A percentile compares a stretch with the other conserved stretches of the same genome.
These are phyloP conservation scores for Drosophila neonasuta DNA, from an alignment of 2,888 invertebrate genomes.

Conservation along the genomic window DNA sequence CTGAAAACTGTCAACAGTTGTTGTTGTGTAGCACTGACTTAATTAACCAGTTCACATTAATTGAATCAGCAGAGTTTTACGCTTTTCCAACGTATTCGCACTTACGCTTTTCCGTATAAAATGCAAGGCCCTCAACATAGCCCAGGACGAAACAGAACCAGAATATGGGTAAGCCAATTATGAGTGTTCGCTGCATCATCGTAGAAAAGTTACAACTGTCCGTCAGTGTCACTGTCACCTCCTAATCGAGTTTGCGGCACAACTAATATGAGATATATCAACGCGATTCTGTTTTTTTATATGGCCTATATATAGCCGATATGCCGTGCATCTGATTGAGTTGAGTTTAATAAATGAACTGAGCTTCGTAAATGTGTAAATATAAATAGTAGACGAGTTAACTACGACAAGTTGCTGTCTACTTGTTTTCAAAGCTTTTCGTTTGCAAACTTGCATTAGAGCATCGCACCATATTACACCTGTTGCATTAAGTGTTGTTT, in stretches of 20 bases:
- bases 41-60: constrained; percentile 31
- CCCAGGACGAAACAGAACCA: constrained; percentile 16
- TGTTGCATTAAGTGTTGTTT: neutral
- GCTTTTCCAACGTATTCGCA: constrained; percentile 28
- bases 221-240: constrained; percentile 40
- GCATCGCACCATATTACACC: constrained; percentile 3
- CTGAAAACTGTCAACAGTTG: constrained; percentile 8
- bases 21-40: neutral
- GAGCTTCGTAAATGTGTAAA: neutral
- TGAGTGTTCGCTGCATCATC: constrained; percentile 17
- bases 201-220: constrained; percentile 18
- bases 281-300: constrained; percentile 54
- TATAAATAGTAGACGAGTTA: neutral
- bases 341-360: constrained; percentile 16
- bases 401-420: neutral
- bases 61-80: constrained; percentile 16
- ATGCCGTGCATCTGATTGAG: constrained; percentile 1
- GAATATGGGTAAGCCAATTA: constrained; percentile 50
- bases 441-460: constrained; percentile 1
- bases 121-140: constrained; percentile 43
- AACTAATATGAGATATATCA: constrained; percentile 56
- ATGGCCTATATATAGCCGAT: constrained; percentile 34
- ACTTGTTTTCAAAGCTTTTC: constrained; percentile 16
- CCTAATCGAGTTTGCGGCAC: constrained; percentile 50
- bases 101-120: constrained; percentile 69